Conservation (phyloP, 2,888 invertebrate species). For the Lycia hirtaria region DNA sequence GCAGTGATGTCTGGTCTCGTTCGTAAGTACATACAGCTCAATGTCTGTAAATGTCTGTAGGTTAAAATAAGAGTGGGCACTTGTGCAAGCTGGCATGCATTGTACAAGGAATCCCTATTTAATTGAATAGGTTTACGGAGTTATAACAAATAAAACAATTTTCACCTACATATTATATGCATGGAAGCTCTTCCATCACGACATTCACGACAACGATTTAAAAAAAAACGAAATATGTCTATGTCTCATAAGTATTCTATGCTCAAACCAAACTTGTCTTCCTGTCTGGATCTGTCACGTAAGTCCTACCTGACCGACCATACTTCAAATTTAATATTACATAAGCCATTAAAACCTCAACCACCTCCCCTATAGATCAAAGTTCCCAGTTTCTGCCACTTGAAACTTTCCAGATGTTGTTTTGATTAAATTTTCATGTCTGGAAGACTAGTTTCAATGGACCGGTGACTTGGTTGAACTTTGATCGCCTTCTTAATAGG, state of each 20-base stretch:
- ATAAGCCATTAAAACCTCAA: conserved; percentile 16
- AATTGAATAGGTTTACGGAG: too few species aligned
- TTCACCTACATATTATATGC: too few species aligned
- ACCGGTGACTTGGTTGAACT: conserved; percentile 24
- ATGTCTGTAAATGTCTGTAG: too few species aligned
- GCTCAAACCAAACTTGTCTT: background rate
- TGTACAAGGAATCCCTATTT: too few species aligned
- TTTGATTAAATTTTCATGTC: conserved; percentile 42
- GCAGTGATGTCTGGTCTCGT: too few species aligned
- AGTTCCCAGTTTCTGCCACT: conserved; percentile 27
- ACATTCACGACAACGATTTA: too few species aligned
- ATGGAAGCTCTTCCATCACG: too few species aligned
- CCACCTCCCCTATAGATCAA: conserved; percentile 27
- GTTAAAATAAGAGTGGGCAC: too few species aligned
- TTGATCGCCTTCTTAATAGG: conserved; percentile 20
- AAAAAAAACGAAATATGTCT: background rate
- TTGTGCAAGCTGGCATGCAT: too few species aligned
- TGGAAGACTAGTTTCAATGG: conserved; percentile 29
- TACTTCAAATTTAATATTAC: conserved; percentile 26
- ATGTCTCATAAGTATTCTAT: background rate
- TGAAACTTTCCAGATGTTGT: conserved; percentile 36
- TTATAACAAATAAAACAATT: too few species aligned
- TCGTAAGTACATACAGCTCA: too few species aligned
- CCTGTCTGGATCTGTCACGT: background rate
- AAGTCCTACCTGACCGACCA: background rate